Conservation (phyloP, 37 sponge, comb jelly and placozoan species). For the Halichondria panicea region DNA sequence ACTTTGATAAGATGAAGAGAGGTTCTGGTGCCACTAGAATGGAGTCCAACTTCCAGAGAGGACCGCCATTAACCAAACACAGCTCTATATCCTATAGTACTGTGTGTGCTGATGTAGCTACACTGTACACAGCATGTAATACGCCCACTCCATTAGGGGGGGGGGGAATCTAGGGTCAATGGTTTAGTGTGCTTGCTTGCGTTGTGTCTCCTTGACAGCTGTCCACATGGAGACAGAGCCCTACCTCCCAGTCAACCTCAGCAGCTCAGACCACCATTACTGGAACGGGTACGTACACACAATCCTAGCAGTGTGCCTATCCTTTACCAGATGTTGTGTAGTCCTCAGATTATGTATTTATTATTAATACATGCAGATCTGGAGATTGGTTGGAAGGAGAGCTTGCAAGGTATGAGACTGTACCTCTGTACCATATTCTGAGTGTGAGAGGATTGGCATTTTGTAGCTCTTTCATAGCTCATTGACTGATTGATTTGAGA, state of each 20-base stretch:
- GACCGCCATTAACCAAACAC: too few relatives aligned
- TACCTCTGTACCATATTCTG: not conserved
- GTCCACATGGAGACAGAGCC: slow-evolving; percentile 38
- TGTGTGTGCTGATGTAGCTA: too few relatives aligned
- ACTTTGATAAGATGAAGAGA: slow-evolving; percentile 29
- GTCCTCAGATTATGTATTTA: too few relatives aligned
- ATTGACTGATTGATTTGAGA: too few relatives aligned
- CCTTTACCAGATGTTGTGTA: too few relatives aligned
- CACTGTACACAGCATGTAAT: not conserved
- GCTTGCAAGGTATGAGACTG: not conserved
- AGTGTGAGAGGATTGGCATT: not conserved
- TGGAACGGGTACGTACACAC: slow-evolving; percentile 27
- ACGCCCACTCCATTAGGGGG: too few relatives aligned
- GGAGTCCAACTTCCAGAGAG: too few relatives aligned
- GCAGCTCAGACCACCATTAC: slow-evolving; percentile 23
- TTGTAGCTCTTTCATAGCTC: not conserved
- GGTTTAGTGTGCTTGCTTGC: not conserved
- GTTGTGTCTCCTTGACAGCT: slow-evolving; percentile 23
- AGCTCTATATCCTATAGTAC: slow-evolving; percentile 40
- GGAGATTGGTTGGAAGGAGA: slow-evolving; percentile 14
- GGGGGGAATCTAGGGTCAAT: not conserved
- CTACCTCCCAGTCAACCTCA: slow-evolving; percentile 8
- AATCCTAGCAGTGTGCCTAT: too few relatives aligned
- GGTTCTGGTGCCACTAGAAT: slow-evolving; percentile 16
- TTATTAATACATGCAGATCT: slow-evolving; percentile 14